Percentiles rank a stretch among this genome's conserved stretches.
Evolutionary conservation across 2,888 invertebrate species (phyloP).

Genomic region (Drosophila anomalata): DNA sequence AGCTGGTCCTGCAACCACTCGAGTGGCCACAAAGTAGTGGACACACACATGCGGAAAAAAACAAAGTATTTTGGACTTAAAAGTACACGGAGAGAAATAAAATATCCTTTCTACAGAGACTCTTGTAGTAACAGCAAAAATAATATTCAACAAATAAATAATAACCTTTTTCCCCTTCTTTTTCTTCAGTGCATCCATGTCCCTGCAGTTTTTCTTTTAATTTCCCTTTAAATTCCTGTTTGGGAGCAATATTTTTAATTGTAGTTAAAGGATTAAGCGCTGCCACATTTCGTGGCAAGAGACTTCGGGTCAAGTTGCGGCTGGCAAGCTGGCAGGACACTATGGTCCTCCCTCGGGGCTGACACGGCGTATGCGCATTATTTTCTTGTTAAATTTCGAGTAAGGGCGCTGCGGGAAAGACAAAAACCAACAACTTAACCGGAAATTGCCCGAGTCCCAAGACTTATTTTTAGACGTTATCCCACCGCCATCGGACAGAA

Average conservation of each 20-base stretch:
- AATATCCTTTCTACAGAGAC: no score
- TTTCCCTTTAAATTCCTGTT: constrained; percentile 37
- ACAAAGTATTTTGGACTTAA: background rate
- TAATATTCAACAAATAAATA: no score
- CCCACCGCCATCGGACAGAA: constrained; percentile 10
- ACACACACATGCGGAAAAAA: constrained; percentile 19
- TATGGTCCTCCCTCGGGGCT: background rate
- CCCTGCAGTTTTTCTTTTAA: constrained; percentile 16
- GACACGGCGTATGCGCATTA: constrained; percentile 41
- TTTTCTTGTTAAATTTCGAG: constrained; percentile 34
- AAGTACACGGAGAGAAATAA: background rate
- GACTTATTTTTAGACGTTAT: constrained; percentile 34
- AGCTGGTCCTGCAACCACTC: constrained; percentile 55
- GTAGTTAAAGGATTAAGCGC: constrained; percentile 74
- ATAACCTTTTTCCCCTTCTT: accelerated
- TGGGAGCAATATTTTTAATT: constrained; percentile 73
- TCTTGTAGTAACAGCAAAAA: no score
- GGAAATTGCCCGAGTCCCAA: constrained; percentile 36
- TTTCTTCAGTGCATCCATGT: constrained; percentile 17
- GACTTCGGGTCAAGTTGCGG: constrained; percentile 23
- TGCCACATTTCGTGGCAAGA: constrained; percentile 18
- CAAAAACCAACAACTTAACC: constrained; percentile 16
- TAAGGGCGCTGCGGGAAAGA: constrained; percentile 1
- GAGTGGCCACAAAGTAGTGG: constrained; percentile 66
- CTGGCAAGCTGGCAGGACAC: constrained; percentile 11